phyloP scores from a whole-genome alignment of 2,797 vertebrate species.

The Hoplostethus mediterraneus region DNA sequence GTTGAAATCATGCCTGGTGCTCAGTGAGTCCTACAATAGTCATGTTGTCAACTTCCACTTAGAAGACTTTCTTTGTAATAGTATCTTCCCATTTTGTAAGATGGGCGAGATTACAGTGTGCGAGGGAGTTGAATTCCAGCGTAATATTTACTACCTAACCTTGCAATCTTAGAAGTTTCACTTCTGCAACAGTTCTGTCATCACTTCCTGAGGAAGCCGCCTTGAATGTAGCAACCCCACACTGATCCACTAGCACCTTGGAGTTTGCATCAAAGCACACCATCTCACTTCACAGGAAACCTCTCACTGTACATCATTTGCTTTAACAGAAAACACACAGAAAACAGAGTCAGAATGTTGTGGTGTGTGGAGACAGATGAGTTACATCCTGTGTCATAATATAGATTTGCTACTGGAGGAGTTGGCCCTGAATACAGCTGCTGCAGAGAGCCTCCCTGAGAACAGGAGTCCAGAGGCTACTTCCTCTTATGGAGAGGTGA shows the following conservation, averaged over 20 bases:
- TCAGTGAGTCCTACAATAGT: background rate
- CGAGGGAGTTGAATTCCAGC: background rate
- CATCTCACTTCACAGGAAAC: constrained; percentile 13
- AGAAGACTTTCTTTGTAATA: background rate
- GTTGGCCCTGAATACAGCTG: constrained; percentile 60
- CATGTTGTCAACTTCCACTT: background rate
- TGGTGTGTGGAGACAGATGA: constrained; percentile 14
- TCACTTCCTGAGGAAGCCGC: constrained; percentile 74
- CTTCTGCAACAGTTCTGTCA: constrained; percentile 57
- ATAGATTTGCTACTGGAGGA: constrained; percentile 82
- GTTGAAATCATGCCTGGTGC: too few relatives aligned
- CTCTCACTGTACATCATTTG: background rate
- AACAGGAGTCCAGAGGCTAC: constrained; percentile 21
- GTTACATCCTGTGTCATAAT: constrained; percentile 27
- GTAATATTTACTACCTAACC: constrained; percentile 3
- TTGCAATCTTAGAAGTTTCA: constrained; percentile 65
- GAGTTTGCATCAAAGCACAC: background rate
- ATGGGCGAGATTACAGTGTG: background rate
- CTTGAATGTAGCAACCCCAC: constrained; percentile 16
- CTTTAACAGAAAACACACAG: background rate
- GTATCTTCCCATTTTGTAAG: background rate
- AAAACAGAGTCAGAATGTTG: background rate
- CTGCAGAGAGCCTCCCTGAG: constrained; percentile 11
- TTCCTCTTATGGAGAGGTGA: constrained; percentile 56
- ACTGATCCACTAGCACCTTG: background rate